Evolutionary conservation across 1,140 invertebrate genomes (phyloP).

Genomic region (Sycophaga agraensis): DNA sequence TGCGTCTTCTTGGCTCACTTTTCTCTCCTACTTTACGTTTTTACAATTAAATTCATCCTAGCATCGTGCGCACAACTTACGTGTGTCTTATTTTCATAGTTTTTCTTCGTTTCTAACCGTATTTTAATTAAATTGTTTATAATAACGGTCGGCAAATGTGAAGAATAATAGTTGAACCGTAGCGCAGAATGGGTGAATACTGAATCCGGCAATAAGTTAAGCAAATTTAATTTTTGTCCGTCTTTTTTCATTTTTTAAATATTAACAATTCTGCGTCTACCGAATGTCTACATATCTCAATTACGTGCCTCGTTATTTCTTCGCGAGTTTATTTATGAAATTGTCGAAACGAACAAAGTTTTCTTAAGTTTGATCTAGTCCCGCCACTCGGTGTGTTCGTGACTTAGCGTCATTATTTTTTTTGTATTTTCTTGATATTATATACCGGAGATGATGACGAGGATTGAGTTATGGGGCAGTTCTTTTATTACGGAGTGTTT

Average conservation of each 20-base stretch:
- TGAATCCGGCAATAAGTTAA: conserved; percentile 58
- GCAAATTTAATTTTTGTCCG: conserved; percentile 38
- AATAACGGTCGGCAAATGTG: conserved; percentile 20
- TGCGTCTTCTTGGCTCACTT: conserved; percentile 7
- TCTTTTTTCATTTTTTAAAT: conserved; percentile 20
- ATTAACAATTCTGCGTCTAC: conserved; percentile 33
- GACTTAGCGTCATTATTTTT: conserved; percentile 6
- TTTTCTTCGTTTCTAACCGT: background rate
- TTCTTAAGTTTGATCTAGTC: conserved; percentile 24
- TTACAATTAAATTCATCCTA: conserved; percentile 30
- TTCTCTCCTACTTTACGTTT: background rate
- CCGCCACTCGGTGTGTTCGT: conserved; percentile 5
- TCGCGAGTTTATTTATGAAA: conserved; percentile 38
- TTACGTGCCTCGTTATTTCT: conserved; percentile 26
- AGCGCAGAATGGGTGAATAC: conserved; percentile 43
- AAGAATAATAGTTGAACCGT: conserved; percentile 17
- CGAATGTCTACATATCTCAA: conserved; percentile 39
- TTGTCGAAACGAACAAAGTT: conserved; percentile 37
- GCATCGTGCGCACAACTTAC: conserved; percentile 16
- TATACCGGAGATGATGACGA: conserved; percentile 13
- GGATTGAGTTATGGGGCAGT: conserved; percentile 15
- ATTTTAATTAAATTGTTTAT: conserved; percentile 12
- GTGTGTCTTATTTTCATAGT: conserved; percentile 5
- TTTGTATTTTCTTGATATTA: conserved; percentile 17
- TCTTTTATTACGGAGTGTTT: conserved; percentile 3